phyloP scores from a whole-genome alignment of 2,797 vertebrate genomes.

The Catostomus latipinnis region DNA sequence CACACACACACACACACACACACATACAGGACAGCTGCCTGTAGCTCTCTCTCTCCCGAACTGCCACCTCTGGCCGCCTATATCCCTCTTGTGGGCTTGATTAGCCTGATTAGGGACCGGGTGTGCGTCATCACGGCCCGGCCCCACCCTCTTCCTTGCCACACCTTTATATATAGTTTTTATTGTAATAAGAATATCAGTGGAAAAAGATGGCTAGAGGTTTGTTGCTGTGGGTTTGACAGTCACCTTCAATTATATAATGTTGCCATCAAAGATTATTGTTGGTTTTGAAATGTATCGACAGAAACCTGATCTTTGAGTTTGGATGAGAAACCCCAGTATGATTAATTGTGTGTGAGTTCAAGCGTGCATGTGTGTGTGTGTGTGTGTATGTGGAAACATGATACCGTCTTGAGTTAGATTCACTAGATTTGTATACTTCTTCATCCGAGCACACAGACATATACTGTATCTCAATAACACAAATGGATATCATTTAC shows the following conservation, averaged over 20 bases:
- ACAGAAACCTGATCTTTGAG: slow-evolving; percentile 43
- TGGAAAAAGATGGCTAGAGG: not conserved
- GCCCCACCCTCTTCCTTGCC: too few relatives aligned
- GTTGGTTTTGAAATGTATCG: slow-evolving; percentile 22
- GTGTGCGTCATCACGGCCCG: too few relatives aligned
- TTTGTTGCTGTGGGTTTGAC: slow-evolving; percentile 3
- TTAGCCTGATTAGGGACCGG: too few relatives aligned
- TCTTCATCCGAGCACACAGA: slow-evolving; percentile 13
- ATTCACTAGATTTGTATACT: slow-evolving; percentile 36
- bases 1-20: too few relatives aligned
- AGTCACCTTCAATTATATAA: not conserved
- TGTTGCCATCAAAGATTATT: not conserved
- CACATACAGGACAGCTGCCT: too few relatives aligned
- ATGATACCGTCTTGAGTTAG: slow-evolving; percentile 39
- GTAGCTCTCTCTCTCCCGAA: too few relatives aligned
- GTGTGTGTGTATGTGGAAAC: not conserved
- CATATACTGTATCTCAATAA: slow-evolving; percentile 6
- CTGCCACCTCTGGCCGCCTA: too few relatives aligned
- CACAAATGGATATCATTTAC: slow-evolving; percentile 36
- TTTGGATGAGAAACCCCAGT: slow-evolving; percentile 34
- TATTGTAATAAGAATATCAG: not conserved
- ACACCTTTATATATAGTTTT: too few relatives aligned
- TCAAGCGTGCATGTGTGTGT: too few relatives aligned
- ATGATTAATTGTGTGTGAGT: not conserved
- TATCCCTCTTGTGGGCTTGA: too few relatives aligned